Conservation (phyloP, 2,797 vertebrate species). For the Phoxinus dragarum region DNA sequence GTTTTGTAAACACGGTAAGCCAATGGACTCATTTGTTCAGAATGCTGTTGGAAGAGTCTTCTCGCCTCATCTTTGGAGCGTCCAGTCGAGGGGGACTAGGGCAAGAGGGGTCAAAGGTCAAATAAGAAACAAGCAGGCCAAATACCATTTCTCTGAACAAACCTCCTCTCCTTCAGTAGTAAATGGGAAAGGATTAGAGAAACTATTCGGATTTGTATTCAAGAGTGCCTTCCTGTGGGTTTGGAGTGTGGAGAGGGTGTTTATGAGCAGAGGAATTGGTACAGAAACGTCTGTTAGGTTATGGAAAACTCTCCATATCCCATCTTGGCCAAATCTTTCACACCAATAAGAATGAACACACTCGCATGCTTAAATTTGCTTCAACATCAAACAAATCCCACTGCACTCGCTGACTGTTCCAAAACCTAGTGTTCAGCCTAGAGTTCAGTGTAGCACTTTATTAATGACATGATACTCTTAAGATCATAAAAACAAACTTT, state of each 20-base stretch:
- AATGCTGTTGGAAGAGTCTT: conserved; percentile 68
- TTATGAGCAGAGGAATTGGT: conserved; percentile 28
- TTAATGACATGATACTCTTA: not conserved
- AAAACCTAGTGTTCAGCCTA: conserved; percentile 7
- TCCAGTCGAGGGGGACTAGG: conserved; percentile 74
- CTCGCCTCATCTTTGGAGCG: conserved; percentile 67
- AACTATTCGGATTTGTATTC: not conserved
- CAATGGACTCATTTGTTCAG: conserved; percentile 67
- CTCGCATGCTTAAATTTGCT: conserved; percentile 12
- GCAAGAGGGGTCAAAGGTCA: conserved; percentile 66
- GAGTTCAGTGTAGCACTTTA: not conserved
- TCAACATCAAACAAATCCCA: conserved; percentile 44
- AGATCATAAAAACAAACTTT: not conserved
- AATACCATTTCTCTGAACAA: conserved; percentile 34
- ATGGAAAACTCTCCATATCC: conserved; percentile 27
- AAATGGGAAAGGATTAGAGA: not conserved
- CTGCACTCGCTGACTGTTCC: conserved; percentile 25
- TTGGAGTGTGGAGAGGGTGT: conserved; percentile 50
- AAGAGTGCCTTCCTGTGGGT: not conserved
- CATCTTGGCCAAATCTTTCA: conserved; percentile 17
- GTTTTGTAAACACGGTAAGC: conserved; percentile 35
- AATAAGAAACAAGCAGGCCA: conserved; percentile 42
- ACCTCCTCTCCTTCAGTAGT: not conserved
- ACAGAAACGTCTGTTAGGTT: conserved; percentile 10
- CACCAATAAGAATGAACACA: conserved; percentile 18